Base-by-base conservation (phyloP, 2,888 invertebrate species). In the Mythimna loreyi region DNA sequence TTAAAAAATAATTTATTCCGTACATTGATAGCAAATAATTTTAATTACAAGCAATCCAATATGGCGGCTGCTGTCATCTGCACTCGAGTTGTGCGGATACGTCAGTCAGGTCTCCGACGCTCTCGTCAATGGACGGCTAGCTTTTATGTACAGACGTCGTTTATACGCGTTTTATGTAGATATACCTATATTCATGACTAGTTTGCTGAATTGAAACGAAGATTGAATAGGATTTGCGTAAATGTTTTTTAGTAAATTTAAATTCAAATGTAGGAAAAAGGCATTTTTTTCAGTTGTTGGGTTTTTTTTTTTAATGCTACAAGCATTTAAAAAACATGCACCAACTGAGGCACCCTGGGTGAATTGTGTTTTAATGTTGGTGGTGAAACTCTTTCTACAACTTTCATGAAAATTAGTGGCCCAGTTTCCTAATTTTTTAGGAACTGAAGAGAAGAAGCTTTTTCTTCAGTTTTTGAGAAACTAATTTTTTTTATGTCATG, bases 21-120 rank as follows among this genome's bases (percentile, higher is more conserved):
- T 58, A 61, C 49, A 79, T 67, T 56, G 75, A 78, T 75, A 71
- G 61, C 68, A 60, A 75, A 84, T 72, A 57, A 76, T 72, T 84
- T 73, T 66, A 79, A 79, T 79, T 73, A 72, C 60, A 58, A 50
- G 57, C 55, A 68, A 40, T 49, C 36, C 55, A 77, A 62, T 52
- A 81, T 67, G 67, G 73, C 72, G 67, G 80, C 67, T 21, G 30
- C 80, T 79, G 73, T 72, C 75, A 71, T 79, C 82, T 66, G 71
- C 80, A 68, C 36, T 81, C 55, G 67, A 47, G 59, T 57, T 66
- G 62, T 65, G 53, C 80, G 83, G 83, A 84, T 82, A 80, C 56
- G 85, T 84, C 85, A 77, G 62, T 82, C 75, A 75, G 33, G 11
- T 69, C 55, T 50, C 28, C 61, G 47, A 50, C 58, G 50, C 7